These are phyloP conservation scores for Pinna nobilis DNA, from an alignment of 1,140 invertebrate genomes.

Conservation along the genomic window DNA sequence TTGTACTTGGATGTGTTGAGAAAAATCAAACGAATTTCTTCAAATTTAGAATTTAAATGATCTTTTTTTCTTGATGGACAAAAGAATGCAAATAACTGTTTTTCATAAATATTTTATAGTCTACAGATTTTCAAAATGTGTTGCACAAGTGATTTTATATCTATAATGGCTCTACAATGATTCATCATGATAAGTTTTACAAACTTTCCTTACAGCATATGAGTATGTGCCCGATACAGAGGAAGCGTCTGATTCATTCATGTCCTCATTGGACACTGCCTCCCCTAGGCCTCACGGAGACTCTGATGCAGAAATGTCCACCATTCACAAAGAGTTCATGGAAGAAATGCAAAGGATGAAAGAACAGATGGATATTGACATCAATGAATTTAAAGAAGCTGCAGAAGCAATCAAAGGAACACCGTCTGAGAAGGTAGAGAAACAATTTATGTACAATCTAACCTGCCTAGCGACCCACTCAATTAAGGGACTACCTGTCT, in stretches of 20 bases:
- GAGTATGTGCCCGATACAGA: constrained; percentile 94
- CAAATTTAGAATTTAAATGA: no score
- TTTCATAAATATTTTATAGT: neutral
- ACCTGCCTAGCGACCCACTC: no score
- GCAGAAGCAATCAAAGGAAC: no score
- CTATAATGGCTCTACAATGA: neutral
- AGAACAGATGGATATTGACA: constrained; percentile 55
- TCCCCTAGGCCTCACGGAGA: constrained; percentile 65
- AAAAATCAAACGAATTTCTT: no score
- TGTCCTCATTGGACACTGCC: constrained; percentile 66
- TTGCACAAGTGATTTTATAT: neutral
- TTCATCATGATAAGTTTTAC: neutral
- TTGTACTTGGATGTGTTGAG: no score
- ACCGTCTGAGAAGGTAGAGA: neutral
- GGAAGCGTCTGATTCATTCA: constrained; percentile 79
- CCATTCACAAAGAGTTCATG: constrained; percentile 57
- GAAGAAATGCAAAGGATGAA: constrained; percentile 65
- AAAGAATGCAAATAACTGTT: neutral
- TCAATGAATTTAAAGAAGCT: constrained; percentile 51
- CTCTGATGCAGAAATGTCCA: constrained; percentile 59
- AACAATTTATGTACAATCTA: no score
- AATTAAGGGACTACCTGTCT: no score
- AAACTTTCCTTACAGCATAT: constrained; percentile 83
- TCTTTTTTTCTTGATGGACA: no score
- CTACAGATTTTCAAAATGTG: neutral